Conservation (phyloP, 2,797 vertebrate genomes). For the Lepus townsendii region DNA sequence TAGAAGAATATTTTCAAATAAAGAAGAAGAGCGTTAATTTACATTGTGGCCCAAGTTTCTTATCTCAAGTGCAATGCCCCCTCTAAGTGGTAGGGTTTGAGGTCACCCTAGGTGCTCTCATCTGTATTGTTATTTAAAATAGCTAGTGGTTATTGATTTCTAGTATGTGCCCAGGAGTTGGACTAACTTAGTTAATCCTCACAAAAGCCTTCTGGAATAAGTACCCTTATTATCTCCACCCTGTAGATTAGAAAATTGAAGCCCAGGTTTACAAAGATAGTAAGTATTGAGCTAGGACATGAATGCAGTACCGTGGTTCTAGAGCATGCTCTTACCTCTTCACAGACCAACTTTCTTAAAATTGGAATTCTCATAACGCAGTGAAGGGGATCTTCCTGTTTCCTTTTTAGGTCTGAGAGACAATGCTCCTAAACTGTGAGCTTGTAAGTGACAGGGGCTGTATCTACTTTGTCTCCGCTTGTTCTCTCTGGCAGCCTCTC, state of each 20-base stretch:
- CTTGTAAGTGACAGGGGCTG: background rate
- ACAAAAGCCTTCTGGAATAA: conserved; percentile 31
- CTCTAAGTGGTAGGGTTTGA: background rate
- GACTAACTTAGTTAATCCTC: conserved; percentile 43
- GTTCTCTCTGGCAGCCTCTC: conserved; percentile 12
- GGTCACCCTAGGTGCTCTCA: background rate
- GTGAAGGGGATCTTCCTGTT: background rate
- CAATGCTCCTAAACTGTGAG: background rate
- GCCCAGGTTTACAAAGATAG: background rate
- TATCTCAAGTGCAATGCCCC: background rate
- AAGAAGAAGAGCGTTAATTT: background rate
- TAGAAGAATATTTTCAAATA: conserved; percentile 37
- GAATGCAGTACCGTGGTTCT: background rate
- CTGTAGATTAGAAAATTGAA: background rate
- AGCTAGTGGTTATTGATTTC: conserved; percentile 23
- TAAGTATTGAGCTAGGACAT: background rate
- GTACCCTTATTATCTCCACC: background rate
- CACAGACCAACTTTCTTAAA: background rate
- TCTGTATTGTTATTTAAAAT: conserved; percentile 38
- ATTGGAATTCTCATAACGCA: background rate
- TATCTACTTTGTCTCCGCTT: background rate
- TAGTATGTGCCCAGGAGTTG: conserved; percentile 47
- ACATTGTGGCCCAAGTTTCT: background rate
- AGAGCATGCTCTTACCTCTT: background rate
- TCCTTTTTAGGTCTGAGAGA: background rate